Evolutionary conservation across 1,140 invertebrate species (phyloP).

Genomic region (Ruditapes philippinarum): DNA sequence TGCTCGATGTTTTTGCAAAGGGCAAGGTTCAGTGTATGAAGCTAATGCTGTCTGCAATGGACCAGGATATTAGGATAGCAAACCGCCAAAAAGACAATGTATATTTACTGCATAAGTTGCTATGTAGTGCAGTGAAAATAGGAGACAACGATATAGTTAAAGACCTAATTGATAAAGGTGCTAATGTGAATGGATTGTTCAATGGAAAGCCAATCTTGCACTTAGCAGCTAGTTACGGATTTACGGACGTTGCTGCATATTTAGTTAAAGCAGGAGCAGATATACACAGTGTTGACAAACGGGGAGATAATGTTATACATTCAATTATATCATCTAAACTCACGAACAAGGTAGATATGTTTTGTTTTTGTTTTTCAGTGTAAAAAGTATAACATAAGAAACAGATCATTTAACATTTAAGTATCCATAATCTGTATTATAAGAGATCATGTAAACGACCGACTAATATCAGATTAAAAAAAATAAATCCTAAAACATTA

Average conservation of each 20-base stretch:
- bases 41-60: not conserved
- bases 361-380: no score
- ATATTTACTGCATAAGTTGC: constrained; percentile 11
- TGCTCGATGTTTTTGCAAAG: not conserved
- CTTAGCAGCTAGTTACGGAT: constrained; percentile 10
- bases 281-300: not conserved
- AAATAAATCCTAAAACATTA: no score
- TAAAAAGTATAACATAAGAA: no score
- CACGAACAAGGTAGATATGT: constrained; percentile 19
- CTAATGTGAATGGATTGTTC: constrained; percentile 10
- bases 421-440: no score
- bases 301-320: constrained; percentile 20
- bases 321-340: constrained; percentile 16
- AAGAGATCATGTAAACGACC: no score
- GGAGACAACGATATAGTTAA: constrained; percentile 13
- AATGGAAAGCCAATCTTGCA: constrained; percentile 50
- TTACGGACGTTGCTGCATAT: not conserved
- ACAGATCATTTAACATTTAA: no score
- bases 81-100: not conserved
- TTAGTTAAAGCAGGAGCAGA: constrained; percentile 24
- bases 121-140: constrained; percentile 16
- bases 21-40: not conserved
- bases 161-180: not conserved
- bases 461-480: no score
- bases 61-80: not conserved